phyloP scores from a whole-genome alignment of 2,888 invertebrate species.

The Drosophila suboccidentalis region DNA sequence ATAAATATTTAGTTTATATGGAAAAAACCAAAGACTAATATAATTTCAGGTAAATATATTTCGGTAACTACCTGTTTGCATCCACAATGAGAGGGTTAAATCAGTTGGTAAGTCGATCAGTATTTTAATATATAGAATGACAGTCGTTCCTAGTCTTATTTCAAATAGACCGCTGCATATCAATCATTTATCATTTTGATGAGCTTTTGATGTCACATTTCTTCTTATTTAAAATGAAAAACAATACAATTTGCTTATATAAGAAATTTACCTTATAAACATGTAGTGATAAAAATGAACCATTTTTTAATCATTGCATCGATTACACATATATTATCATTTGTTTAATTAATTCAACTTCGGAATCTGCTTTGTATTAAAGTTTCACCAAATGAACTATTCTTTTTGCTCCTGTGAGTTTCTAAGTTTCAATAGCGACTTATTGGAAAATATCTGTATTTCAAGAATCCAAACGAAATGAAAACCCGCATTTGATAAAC shows the following conservation, averaged over 20 bases:
- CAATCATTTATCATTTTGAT: too few relatives aligned
- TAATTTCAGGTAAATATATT: background rate
- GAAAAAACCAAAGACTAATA: conserved; percentile 5
- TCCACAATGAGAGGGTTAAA: too few relatives aligned
- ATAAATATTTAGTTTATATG: background rate
- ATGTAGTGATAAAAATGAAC: too few relatives aligned
- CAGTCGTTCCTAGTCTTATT: too few relatives aligned
- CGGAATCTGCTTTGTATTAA: background rate
- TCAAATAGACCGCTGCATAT: too few relatives aligned
- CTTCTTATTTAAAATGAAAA: too few relatives aligned
- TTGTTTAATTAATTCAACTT: background rate
- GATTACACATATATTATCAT: background rate
- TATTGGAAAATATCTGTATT: background rate
- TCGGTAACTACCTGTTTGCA: background rate
- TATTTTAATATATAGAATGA: too few relatives aligned
- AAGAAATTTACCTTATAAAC: too few relatives aligned
- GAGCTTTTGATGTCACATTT: too few relatives aligned
- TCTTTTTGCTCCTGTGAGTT: too few relatives aligned
- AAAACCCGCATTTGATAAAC: background rate
- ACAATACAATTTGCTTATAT: too few relatives aligned
- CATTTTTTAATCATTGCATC: background rate
- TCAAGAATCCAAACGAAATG: background rate
- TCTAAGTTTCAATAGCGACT: background rate
- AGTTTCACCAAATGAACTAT: background rate
- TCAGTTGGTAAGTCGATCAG: too few relatives aligned